A percentile compares a stretch with the other conserved stretches of the same genome.
Conservation (phyloP, 2,113 vertebrate species). For the Salvator merianae region DNA sequence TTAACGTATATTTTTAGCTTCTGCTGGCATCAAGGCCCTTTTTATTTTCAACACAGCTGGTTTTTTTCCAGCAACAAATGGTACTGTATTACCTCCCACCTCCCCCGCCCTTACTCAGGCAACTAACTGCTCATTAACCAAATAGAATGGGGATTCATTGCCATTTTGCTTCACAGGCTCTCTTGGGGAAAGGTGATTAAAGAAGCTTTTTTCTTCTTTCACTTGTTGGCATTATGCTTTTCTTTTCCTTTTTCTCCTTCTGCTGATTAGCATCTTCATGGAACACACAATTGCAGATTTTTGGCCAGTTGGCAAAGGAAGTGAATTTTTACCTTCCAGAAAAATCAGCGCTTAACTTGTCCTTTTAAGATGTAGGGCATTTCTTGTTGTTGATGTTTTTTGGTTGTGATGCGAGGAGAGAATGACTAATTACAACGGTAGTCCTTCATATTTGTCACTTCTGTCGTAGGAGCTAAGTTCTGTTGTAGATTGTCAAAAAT, state of each 20-base stretch:
- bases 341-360: background rate
- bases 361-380: too few relatives aligned
- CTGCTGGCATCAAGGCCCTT: background rate
- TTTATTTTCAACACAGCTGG: background rate
- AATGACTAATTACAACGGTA: too few relatives aligned
- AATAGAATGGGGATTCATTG: background rate
- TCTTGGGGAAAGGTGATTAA: background rate
- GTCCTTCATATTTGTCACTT: too few relatives aligned
- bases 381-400: too few relatives aligned
- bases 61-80: background rate
- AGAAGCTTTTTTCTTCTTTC: background rate
- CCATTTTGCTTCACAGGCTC: background rate
- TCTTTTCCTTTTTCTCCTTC: background rate
- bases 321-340: background rate
- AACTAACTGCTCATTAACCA: constrained; percentile 29
- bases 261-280: constrained; percentile 6
- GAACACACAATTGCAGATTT: background rate
- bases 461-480: too few relatives aligned
- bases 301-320: background rate
- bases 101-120: background rate
- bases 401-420: too few relatives aligned
- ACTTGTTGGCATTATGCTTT: background rate
- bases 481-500: too few relatives aligned
- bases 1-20: too few relatives aligned
- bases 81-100: background rate